Evolutionary conservation across 2,113 vertebrate species (phyloP), one percentile per base, ranked within the genome.

Genomic region (Macaca nemestrina): DNA sequence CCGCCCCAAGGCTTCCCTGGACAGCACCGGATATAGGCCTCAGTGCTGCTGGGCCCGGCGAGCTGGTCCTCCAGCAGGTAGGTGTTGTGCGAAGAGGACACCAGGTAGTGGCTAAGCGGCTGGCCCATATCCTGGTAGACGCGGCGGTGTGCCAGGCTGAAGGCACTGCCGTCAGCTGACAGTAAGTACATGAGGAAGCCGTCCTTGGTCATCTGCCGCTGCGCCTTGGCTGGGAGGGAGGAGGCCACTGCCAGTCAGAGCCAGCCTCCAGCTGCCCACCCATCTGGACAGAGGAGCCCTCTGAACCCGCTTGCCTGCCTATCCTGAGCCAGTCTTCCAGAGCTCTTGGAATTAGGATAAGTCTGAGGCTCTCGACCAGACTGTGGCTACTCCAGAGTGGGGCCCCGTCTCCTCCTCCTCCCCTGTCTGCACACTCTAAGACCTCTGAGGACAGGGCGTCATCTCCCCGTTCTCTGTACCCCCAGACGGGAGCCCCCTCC

Each of bases 81-180:
- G 9, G 99, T 99, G 97, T 99, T 99, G 98, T 99, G 99, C 0
- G 99, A 99, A 68, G 99, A 99, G 2, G 99, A 99, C 97, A 99
- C 99, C 79, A 99, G 99, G 98, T 99, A 99, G 98, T 99, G 99
- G 97, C 99, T 99, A 97, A 99, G 99, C 0, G 99, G 99, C 57
- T 99, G 99, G 30, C 52, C 99, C 99, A 99, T 99, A 98, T 99
- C 99, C 98, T 99, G 99, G 98, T 99, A 99, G 38, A 99, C 97
- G 0, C 91, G 83, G 18, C 98, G 98, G 97, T 99, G 99, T 0
- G 98, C 98, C 2, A 98, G 97, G 98, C 99, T 99, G 90, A 99
- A 98, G 86, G 99, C 98, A 30, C 97, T 98, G 52, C 99, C 98
- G 0, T 99, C 99, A 0, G 99, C 98, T 0, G 99, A 99, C 14